Evolutionary conservation across 2,797 vertebrate species (phyloP).

Genomic region (Peromyscus attwateri): DNA sequence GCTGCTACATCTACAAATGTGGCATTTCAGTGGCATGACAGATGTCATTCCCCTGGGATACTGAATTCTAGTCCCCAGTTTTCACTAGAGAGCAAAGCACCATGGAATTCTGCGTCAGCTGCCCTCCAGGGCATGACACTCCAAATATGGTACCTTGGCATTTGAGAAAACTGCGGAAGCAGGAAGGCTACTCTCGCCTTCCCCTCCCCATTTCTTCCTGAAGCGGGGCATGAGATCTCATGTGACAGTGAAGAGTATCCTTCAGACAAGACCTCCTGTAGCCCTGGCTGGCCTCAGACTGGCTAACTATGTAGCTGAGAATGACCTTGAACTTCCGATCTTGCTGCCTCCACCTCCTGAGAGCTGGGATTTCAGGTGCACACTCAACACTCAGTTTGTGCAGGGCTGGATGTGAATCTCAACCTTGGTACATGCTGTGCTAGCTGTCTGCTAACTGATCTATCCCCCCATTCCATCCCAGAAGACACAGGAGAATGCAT

Average conservation of each 20-base stretch:
- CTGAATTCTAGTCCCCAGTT: not conserved
- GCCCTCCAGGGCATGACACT: not conserved
- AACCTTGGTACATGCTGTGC: not conserved
- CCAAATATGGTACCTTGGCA: not conserved
- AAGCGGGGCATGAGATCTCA: not conserved
- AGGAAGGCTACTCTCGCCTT: no score
- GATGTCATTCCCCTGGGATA: not conserved
- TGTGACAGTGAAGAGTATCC: not conserved
- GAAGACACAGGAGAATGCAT: no score
- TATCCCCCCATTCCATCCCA: not conserved
- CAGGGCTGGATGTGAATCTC: not conserved
- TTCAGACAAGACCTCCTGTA: no score
- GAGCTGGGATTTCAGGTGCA: not conserved
- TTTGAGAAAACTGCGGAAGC: not conserved
- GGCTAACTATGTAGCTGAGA: no score
- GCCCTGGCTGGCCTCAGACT: not conserved
- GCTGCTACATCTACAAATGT: not conserved
- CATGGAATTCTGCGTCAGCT: not conserved
- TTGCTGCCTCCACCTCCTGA: not conserved
- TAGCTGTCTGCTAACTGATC: not conserved
- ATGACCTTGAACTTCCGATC: not conserved
- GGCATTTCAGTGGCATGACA: not conserved
- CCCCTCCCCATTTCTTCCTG: not conserved
- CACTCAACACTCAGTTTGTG: not conserved
- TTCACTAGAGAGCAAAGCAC: not conserved